A percentile compares a stretch with the other conserved stretches of the same genome.
These are phyloP conservation scores for Brachyistius frenatus DNA, from an alignment of 2,113 vertebrate genomes.

Conservation along the genomic window DNA sequence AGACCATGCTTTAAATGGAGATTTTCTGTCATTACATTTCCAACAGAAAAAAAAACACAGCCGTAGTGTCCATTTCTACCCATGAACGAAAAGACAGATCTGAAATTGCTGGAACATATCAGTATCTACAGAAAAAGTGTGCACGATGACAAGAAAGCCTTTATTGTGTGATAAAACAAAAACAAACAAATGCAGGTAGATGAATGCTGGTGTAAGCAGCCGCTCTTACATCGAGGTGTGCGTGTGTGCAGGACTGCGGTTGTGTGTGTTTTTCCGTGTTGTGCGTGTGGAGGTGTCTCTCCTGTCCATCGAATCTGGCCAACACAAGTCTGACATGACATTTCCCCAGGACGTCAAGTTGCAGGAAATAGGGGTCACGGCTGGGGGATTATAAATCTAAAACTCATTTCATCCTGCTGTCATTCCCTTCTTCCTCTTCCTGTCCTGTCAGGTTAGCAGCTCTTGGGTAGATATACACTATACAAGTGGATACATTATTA, in stretches of 20 bases:
- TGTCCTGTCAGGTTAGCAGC: slow-evolving; percentile 34
- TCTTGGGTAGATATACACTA: slow-evolving; percentile 21
- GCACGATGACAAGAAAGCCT: background rate
- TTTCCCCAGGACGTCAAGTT: slow-evolving; percentile 66
- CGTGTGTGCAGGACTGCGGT: background rate
- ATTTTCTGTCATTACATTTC: slow-evolving; percentile 40
- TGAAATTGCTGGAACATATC: background rate
- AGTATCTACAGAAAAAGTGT: background rate
- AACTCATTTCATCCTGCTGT: slow-evolving; percentile 63
- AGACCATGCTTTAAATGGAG: slow-evolving; percentile 37
- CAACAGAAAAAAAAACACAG: background rate
- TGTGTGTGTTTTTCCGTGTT: too few species aligned
- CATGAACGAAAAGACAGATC: background rate
- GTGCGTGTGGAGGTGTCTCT: slow-evolving; percentile 39
- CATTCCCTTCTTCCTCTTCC: slow-evolving; percentile 27
- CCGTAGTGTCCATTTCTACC: slow-evolving; percentile 14
- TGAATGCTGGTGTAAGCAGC: slow-evolving; percentile 17
- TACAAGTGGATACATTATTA: slow-evolving; percentile 8
- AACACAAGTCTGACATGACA: slow-evolving; percentile 75
- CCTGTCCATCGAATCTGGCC: slow-evolving; percentile 61
- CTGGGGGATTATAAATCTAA: slow-evolving; percentile 65
- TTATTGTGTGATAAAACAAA: slow-evolving; percentile 1
- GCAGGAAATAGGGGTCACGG: slow-evolving; percentile 61
- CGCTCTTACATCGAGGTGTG: background rate
- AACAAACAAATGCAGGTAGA: slow-evolving; percentile 12